These are phyloP conservation scores for Lucilia cuprina DNA, from an alignment of 1,140 invertebrate species.

Conservation along the genomic window DNA sequence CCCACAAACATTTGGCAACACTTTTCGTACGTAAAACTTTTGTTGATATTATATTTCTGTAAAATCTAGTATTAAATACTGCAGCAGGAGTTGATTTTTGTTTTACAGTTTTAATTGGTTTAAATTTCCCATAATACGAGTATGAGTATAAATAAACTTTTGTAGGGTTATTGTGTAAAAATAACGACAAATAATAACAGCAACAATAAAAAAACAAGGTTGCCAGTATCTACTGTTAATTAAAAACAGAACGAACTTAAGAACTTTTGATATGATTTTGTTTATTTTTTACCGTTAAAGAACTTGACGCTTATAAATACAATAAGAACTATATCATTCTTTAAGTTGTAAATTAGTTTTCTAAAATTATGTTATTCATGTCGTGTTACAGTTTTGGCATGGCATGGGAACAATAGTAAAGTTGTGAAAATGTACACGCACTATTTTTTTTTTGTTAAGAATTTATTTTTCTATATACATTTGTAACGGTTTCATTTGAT, in stretches of 20 bases:
- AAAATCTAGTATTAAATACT: conserved; percentile 22
- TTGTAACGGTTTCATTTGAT: no score
- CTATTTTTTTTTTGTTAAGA: no score
- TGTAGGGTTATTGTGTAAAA: conserved; percentile 20
- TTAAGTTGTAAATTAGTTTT: no score
- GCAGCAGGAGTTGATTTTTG: conserved; percentile 24
- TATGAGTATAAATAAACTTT: no score
- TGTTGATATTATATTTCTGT: neutral
- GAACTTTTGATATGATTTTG: neutral
- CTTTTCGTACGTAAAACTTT: no score
- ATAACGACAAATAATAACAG: neutral
- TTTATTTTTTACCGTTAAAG: neutral
- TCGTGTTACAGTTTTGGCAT: neutral
- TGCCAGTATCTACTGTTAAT: neutral
- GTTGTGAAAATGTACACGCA: no score
- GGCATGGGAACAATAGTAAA: no score
- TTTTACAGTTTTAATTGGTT: conserved; percentile 35
- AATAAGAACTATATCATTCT: no score
- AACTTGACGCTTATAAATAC: no score
- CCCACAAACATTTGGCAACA: no score
- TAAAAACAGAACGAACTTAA: neutral
- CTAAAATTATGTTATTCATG: no score
- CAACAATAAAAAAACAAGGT: neutral
- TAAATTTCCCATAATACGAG: conserved; percentile 24
- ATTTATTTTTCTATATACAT: no score